phyloP scores from a whole-genome alignment of 2,888 invertebrate species.

The Dromius quadrimaculatus region DNA sequence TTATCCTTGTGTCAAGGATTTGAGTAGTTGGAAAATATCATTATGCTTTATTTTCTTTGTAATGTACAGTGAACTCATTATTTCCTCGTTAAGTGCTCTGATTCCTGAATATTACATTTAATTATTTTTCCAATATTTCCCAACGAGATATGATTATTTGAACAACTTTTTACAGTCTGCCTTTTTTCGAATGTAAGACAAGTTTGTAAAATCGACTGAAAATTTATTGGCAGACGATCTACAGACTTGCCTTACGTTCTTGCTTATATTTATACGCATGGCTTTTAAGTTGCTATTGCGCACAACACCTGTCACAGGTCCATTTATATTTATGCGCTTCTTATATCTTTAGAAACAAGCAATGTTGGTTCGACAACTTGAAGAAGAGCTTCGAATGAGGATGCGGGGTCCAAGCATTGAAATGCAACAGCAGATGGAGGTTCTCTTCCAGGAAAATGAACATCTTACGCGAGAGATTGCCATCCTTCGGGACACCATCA shows the following conservation, averaged over 20 bases:
- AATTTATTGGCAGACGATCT: too few species aligned
- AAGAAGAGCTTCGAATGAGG: conserved; percentile 89
- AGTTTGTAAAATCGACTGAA: too few species aligned
- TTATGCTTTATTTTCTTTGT: too few species aligned
- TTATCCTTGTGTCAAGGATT: not conserved
- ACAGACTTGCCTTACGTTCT: not conserved
- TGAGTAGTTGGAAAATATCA: too few species aligned
- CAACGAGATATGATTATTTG: too few species aligned
- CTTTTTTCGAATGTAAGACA: too few species aligned
- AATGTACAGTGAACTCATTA: too few species aligned
- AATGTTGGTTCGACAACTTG: conserved; percentile 91
- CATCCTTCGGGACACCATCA: conserved; percentile 92
- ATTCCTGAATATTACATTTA: too few species aligned
- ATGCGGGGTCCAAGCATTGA: conserved; percentile 92
- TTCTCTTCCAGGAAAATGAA: conserved; percentile 92
- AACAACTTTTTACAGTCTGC: too few species aligned
- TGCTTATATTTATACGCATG: not conserved
- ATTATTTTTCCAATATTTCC: too few species aligned
- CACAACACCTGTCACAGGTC: not conserved
- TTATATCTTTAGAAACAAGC: conserved; percentile 85
- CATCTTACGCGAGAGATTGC: conserved; percentile 93
- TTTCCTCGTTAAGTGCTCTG: too few species aligned
- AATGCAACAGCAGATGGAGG: conserved; percentile 92
- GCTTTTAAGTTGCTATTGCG: not conserved
- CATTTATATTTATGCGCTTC: not conserved